Evolutionary conservation across 2,888 invertebrate genomes (phyloP).

Genomic region (Myopa tessellatipennis): DNA sequence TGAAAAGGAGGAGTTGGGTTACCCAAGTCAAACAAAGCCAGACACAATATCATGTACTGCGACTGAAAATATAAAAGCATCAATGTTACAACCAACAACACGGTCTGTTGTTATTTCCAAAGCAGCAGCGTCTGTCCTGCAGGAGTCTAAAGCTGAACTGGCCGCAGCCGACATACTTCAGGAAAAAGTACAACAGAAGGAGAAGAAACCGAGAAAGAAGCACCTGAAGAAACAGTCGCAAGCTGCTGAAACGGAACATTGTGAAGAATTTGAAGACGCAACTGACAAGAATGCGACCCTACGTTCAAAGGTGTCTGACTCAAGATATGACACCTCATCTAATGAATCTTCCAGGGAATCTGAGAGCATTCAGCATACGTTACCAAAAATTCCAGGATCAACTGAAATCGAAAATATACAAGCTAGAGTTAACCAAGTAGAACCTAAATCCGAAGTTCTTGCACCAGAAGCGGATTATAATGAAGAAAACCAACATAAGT

Average conservation of each 20-base stretch:
- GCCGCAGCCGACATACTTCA: background rate
- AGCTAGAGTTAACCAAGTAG: no score
- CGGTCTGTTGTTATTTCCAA: slow-evolving; percentile 1
- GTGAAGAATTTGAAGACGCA: no score
- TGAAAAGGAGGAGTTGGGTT: slow-evolving; percentile 39
- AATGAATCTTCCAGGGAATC: no score
- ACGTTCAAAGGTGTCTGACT: no score
- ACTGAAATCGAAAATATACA: no score
- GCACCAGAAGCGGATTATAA: no score
- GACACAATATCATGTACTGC: background rate
- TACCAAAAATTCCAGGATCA: no score
- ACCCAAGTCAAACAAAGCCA: slow-evolving; percentile 19
- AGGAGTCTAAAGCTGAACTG: background rate
- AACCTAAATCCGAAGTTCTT: no score
- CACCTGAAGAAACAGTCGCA: background rate
- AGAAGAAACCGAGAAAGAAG: background rate
- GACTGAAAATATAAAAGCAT: background rate
- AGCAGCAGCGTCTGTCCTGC: background rate
- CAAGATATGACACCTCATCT: no score
- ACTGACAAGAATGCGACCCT: no score
- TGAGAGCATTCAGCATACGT: no score
- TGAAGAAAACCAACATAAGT: no score
- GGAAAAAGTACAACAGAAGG: background rate
- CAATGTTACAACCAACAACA: slow-evolving; percentile 5
- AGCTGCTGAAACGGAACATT: background rate